phyloP scores from a whole-genome alignment of 2,113 vertebrate species.

The Chloropsis cyanopogon region DNA sequence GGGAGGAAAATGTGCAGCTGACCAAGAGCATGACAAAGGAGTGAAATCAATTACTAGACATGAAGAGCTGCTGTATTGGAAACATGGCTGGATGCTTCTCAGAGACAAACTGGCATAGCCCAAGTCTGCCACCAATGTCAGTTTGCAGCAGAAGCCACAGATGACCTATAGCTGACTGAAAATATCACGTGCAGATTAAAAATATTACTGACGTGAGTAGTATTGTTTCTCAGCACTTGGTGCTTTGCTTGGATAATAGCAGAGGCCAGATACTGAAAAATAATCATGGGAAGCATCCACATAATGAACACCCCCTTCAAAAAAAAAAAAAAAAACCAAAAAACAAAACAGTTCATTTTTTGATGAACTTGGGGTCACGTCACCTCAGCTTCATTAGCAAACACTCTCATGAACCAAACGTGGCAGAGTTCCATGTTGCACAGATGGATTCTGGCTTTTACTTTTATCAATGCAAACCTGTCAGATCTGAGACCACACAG shows the following conservation, averaged over 20 bases:
- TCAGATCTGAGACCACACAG: neutral
- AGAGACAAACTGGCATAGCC: neutral
- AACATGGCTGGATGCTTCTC: neutral
- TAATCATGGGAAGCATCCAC: neutral
- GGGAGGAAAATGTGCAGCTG: neutral
- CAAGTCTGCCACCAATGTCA: neutral
- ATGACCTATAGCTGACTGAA: neutral
- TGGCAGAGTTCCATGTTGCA: neutral
- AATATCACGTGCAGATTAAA: neutral
- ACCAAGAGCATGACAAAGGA: neutral
- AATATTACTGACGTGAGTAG: neutral
- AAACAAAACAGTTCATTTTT: neutral
- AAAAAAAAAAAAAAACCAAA: neutral
- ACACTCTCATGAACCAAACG: neutral
- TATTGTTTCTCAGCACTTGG: neutral
- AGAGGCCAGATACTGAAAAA: neutral
- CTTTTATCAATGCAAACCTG: neutral
- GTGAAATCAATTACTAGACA: neutral
- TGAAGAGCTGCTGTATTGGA: neutral
- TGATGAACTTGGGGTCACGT: neutral
- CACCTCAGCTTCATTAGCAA: neutral
- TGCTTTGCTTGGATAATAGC: neutral
- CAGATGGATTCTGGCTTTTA: neutral
- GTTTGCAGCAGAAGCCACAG: neutral
- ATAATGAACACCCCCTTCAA: fast-evolving